Evolutionary conservation across 2,888 invertebrate genomes (phyloP), one percentile per base, ranked within the genome.

Genomic region (Tenthredo amoena): DNA sequence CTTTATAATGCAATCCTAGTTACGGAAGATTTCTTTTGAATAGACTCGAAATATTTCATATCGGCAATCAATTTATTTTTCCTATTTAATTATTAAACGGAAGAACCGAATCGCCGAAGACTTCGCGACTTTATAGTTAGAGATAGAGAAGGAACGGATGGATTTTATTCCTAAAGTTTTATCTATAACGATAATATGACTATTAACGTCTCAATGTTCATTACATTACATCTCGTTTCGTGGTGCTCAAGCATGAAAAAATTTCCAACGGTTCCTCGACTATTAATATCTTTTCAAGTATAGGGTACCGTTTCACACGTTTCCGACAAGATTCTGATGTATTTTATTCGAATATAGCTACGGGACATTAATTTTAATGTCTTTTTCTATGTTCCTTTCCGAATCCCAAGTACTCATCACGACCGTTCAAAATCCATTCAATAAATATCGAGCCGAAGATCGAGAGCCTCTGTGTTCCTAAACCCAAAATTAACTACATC

Each of bases 291-390:
- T 26, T 26, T 26, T 15, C 12, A 34, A 15, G 55, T 47, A n/a
- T 34, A 10, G 18, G 77, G 50, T 77, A 77, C 55, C 76, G 34
- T 77, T 77, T 50, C 21, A 77, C n/a, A 72, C 21, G 10, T 72
- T 77, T 77, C 31, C 47, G 26, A 7, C 4, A 15, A 5, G 12
- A 65, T 26, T 65, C 21, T 26, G 31, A 31, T 12, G 31, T 34
- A 68, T 31, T 68, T 68, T 1, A 34, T 18, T 68, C 12, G n/a
- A 43, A 74, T 37, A 74, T n/a, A 74, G 7, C 40, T 21, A 21
- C 12, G 21, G 43, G n/a, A 74, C 43, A 43, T 74, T 43, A 15
- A 74, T n/a, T n/a, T 43, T 26, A 21, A 43, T 37, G 74, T 31
- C 2, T 21, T 21, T 37, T 40, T 40, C 18, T 40, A 18, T 72